Evolutionary conservation across 2,113 vertebrate species (phyloP).

Genomic region (Cromileptes altivelis): DNA sequence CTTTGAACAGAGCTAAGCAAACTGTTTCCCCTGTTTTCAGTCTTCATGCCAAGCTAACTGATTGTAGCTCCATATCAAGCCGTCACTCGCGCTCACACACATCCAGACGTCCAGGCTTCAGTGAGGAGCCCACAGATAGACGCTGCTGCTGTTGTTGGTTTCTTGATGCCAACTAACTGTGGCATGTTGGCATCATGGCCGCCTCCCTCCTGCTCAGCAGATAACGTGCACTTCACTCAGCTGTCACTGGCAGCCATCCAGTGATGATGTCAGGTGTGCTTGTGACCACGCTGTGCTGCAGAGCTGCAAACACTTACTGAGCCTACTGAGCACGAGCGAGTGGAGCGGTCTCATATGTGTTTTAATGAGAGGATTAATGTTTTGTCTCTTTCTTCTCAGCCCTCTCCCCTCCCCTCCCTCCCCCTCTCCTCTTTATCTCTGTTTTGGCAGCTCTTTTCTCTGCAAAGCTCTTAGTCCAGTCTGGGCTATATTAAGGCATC

Average conservation of each 20-base stretch:
- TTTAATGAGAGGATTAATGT: conserved; percentile 43
- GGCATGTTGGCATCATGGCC: not conserved
- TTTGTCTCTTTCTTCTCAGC: not conserved
- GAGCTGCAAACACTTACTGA: not conserved
- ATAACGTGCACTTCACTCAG: not conserved
- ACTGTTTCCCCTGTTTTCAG: no score
- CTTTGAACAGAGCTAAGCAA: no score
- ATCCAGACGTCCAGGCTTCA: not conserved
- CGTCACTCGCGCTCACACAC: not conserved
- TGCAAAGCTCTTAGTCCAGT: conserved; percentile 66
- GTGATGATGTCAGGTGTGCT: not conserved
- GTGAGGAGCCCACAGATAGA: not conserved
- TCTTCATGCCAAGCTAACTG: no score
- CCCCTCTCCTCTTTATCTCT: conserved; percentile 39
- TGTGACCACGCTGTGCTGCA: not conserved
- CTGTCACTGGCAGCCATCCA: not conserved
- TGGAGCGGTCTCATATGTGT: not conserved
- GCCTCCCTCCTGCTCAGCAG: not conserved
- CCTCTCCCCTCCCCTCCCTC: not conserved
- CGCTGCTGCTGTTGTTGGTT: not conserved
- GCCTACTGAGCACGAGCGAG: not conserved
- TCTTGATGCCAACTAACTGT: not conserved
- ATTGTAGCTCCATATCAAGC: no score
- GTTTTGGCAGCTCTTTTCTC: conserved; percentile 1
- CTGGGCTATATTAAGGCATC: conserved; percentile 70